Evolutionary conservation across 2,888 invertebrate genomes (phyloP).

Genomic region (Himalopsyche anomala): DNA sequence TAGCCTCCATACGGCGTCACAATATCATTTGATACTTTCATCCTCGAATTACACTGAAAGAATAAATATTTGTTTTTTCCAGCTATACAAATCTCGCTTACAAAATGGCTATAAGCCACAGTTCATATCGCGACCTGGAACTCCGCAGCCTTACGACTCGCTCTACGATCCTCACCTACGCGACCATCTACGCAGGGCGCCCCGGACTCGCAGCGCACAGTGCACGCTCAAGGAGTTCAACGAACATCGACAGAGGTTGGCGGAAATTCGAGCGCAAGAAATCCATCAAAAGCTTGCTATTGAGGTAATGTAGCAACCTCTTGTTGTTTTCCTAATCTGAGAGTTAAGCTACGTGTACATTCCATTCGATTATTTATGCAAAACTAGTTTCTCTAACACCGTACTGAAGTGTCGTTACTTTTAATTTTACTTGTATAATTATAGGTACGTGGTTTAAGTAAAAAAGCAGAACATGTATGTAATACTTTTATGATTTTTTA

Average conservation of each 20-base stretch:
- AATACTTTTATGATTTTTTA: background rate
- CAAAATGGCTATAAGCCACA: background rate
- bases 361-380: too few relatives aligned
- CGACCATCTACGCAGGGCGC: constrained; percentile 73
- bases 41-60: too few relatives aligned
- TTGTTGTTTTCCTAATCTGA: too few relatives aligned
- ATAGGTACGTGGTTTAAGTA: too few relatives aligned
- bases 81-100: constrained; percentile 46
- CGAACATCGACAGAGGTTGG: constrained; percentile 79
- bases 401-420: too few relatives aligned
- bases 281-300: constrained; percentile 71
- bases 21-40: too few relatives aligned
- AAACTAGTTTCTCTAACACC: too few relatives aligned
- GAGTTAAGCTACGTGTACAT: too few relatives aligned
- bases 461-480: background rate
- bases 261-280: constrained; percentile 76
- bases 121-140: constrained; percentile 69
- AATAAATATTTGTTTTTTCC: background rate
- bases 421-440: too few relatives aligned
- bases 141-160: constrained; percentile 75
- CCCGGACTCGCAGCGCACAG: constrained; percentile 76
- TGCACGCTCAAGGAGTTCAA: constrained; percentile 82
- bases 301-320: background rate
- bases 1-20: too few relatives aligned
- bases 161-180: constrained; percentile 78